Evolutionary conservation across 2,113 vertebrate genomes (phyloP).

Genomic region (Tenrec ecaudatus): DNA sequence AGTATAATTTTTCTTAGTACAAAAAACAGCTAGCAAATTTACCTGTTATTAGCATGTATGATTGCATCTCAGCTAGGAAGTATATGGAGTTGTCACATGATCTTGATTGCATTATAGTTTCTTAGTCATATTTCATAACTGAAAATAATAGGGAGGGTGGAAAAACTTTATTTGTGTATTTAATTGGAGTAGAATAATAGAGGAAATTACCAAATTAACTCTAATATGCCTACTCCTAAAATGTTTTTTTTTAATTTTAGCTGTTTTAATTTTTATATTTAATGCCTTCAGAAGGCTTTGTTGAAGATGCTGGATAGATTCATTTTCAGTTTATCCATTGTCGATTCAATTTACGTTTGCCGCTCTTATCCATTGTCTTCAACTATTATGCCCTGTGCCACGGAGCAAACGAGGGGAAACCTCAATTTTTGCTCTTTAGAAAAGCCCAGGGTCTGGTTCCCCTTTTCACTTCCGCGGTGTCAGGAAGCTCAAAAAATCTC

Average conservation of each 20-base stretch:
- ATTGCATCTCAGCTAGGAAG: not conserved
- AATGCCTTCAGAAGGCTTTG: not conserved
- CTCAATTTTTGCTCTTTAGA: not conserved
- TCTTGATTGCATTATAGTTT: not conserved
- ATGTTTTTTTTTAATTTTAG: not conserved
- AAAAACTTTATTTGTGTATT: not conserved
- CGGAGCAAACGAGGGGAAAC: not conserved
- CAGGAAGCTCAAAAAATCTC: not conserved
- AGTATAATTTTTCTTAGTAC: too few relatives aligned
- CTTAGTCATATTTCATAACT: not conserved
- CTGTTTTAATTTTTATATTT: not conserved
- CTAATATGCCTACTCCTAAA: not conserved
- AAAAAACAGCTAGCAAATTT: too few relatives aligned
- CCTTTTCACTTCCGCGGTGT: not conserved
- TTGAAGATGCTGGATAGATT: too few relatives aligned
- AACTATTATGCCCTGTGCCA: not conserved
- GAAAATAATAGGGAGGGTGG: not conserved
- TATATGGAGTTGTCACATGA: not conserved
- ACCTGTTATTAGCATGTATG: too few relatives aligned
- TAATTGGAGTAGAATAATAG: not conserved
- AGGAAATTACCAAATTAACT: not conserved
- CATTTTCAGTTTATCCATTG: too few relatives aligned
- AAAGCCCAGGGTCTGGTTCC: too few relatives aligned
- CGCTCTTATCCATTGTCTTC: not conserved
- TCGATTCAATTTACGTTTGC: not conserved